phyloP scores from a whole-genome alignment of 1,140 invertebrate genomes.

The Steinernema khuongi region DNA sequence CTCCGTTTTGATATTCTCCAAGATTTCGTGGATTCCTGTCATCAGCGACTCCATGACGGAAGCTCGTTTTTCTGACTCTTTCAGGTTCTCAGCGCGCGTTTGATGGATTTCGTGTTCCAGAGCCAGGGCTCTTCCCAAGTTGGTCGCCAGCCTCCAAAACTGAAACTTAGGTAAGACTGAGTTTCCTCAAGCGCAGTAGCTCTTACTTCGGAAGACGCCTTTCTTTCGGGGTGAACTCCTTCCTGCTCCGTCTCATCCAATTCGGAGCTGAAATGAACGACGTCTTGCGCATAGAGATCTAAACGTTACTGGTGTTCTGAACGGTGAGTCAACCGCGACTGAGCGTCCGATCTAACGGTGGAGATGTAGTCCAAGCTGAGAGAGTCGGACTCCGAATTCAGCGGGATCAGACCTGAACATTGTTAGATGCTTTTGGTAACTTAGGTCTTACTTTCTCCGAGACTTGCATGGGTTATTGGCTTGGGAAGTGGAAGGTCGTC shows the following conservation, averaged over 20 bases:
- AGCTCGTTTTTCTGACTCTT: neutral
- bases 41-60: neutral
- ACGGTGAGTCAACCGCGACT: neutral
- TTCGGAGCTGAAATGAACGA: neutral
- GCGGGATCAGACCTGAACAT: neutral
- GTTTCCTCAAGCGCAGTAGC: neutral
- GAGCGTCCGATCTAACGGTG: neutral
- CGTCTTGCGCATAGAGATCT: neutral
- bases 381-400: neutral
- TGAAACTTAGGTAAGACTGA: neutral
- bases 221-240: neutral
- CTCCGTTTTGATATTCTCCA: constrained; percentile 8
- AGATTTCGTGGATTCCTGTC: neutral
- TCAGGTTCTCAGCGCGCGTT: neutral
- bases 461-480: neutral
- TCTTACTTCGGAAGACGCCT: neutral
- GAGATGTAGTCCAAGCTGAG: neutral
- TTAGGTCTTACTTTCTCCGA: neutral
- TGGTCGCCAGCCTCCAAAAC: neutral
- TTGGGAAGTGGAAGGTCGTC: neutral
- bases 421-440: neutral
- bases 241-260: neutral
- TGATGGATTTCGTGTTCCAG: neutral
- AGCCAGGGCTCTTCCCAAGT: neutral
- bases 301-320: neutral